Evolutionary conservation across 2,113 vertebrate species (phyloP).

Genomic region (Ginglymostoma cirratum): DNA sequence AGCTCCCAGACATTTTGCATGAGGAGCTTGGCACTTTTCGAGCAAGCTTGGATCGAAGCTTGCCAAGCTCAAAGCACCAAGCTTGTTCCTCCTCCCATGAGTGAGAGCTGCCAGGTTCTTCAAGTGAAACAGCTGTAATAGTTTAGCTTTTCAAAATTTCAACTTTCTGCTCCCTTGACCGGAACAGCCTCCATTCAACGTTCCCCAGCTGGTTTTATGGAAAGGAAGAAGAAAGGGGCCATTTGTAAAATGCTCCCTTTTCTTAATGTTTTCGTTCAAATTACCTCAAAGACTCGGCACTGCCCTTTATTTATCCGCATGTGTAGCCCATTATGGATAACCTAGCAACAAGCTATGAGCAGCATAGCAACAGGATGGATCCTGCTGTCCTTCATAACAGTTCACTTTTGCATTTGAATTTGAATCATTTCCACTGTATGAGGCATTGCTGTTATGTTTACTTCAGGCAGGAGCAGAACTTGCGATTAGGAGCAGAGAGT

Average conservation of each 20-base stretch:
- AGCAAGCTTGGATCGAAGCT: not conserved
- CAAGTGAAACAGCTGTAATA: not conserved
- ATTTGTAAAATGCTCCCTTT: not conserved
- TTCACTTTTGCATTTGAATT: not conserved
- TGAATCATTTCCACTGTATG: not conserved
- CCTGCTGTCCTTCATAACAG: not conserved
- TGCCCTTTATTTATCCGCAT: not conserved
- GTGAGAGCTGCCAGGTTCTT: not conserved
- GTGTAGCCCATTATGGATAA: not conserved
- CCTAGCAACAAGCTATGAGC: not conserved
- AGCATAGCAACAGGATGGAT: constrained; percentile 16
- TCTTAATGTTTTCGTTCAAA: not conserved
- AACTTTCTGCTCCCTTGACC: not conserved
- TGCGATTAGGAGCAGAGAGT: not conserved
- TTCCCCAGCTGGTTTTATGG: not conserved
- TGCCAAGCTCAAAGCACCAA: not conserved
- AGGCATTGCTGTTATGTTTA: not conserved
- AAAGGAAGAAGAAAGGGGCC: not conserved
- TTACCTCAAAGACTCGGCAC: not conserved
- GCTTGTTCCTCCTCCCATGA: not conserved
- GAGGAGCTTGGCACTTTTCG: not conserved
- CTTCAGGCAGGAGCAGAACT: not conserved
- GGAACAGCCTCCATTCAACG: not conserved
- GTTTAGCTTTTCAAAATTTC: not conserved
- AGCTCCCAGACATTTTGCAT: not conserved